Base-by-base conservation (phyloP, 2,797 vertebrate species). In the Labroides dimidiatus region DNA sequence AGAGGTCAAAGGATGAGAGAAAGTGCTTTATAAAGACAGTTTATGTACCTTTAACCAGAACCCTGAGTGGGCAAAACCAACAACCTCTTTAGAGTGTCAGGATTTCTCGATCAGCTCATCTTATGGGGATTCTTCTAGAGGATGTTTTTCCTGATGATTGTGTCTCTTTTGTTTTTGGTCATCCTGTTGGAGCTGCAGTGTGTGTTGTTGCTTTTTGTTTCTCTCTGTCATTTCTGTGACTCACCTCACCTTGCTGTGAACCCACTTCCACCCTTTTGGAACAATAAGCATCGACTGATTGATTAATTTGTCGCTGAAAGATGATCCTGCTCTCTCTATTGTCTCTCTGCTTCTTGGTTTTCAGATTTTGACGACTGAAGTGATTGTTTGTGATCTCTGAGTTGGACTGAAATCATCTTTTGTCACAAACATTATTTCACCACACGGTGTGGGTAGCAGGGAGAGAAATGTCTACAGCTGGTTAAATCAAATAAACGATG, bases 181-280 rank as follows among this genome's bases (percentile, higher is more conserved):
- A 36, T 68, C n/a, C 48, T 16, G 21, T 62, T 24, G 57, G 8
- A 27, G 33, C 19, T 53, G n/a, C 13, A 48, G 50, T 61, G 11
- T 17, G 30, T 61, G n/a, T 47, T 12, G 45, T 23, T 17, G 24
- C 1, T n/a, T 50, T 51, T 42, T 50, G 11, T 20, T 16, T 23
- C 1, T 14, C 43, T 37, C 11, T 33, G 6, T 24, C 7, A 12
- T 51, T 15, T 64, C 19, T 37, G 20, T 55, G 30, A 43, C 12
- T 37, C n/a, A 20, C 39, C n/a, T 49, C 2, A 23, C 16, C 14
- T 24, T 17, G 27, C 50, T 54, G 19, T 36, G 37, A 55, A 37
- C 30, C 27, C 24, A 16, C 36, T 23, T 1, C 8, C 4, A 10
- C 3, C 3, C 10, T 3, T 6, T 0, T 5, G 20, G 17, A 17